Evolutionary conservation across 2,888 invertebrate genomes (phyloP).

Genomic region (Cataglyphis altisquamis): DNA sequence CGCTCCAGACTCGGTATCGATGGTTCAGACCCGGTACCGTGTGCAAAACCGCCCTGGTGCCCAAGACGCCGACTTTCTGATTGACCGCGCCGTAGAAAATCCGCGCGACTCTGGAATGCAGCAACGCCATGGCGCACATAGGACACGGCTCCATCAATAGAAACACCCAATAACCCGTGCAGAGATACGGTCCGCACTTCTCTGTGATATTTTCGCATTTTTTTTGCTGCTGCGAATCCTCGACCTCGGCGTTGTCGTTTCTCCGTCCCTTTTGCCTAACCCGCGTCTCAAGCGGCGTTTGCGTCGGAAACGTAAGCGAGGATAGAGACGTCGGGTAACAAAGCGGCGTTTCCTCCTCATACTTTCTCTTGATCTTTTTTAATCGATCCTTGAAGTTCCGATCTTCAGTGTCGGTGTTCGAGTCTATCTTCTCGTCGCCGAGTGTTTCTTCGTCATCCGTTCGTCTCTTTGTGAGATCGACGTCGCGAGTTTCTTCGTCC

Average conservation of each 20-base stretch:
- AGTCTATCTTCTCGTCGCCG: neutral
- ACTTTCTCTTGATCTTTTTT: conserved; percentile 72
- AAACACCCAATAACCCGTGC: conserved; percentile 95
- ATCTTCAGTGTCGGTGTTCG: neutral
- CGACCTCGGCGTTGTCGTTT: conserved; percentile 52
- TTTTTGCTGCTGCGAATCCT: neutral
- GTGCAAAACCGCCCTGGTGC: conserved; percentile 92
- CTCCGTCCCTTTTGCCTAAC: conserved; percentile 57
- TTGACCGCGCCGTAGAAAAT: conserved; percentile 91
- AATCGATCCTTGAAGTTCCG: neutral
- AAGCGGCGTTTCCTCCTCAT: conserved; percentile 74
- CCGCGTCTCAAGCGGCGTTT: conserved; percentile 45
- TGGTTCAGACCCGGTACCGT: conserved; percentile 94
- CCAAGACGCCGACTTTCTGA: conserved; percentile 90
- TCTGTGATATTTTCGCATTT: conserved; percentile 70
- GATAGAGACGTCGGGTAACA: conserved; percentile 76
- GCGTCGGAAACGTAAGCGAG: conserved; percentile 68
- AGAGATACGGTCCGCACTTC: conserved; percentile 91
- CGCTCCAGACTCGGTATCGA: conserved; percentile 95
- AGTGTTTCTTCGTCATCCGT: neutral
- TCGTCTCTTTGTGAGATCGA: neutral
- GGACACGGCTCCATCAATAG: conserved; percentile 95
- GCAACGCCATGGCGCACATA: conserved; percentile 98
- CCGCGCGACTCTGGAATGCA: conserved; percentile 94
- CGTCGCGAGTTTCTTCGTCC: neutral